These are phyloP conservation scores for Chelidonichthys spinosus DNA, from an alignment of 2,797 vertebrate genomes.

Conservation along the genomic window DNA sequence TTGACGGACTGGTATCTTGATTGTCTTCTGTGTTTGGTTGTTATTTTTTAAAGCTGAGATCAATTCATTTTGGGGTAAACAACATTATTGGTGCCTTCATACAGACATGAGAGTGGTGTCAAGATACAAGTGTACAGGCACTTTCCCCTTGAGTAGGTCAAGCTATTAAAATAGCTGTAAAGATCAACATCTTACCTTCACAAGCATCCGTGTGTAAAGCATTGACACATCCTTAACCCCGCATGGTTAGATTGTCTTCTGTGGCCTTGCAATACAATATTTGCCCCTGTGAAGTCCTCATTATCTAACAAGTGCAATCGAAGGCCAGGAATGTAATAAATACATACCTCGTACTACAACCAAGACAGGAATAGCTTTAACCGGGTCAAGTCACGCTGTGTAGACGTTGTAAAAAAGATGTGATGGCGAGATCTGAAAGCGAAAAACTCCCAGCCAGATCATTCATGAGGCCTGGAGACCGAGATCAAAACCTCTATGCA, in stretches of 20 bases:
- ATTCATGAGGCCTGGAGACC: slow-evolving; percentile 42
- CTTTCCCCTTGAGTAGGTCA: slow-evolving; percentile 10
- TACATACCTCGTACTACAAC: slow-evolving; percentile 25
- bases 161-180: not conserved
- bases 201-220: slow-evolving; percentile 14
- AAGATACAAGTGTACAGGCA: slow-evolving; percentile 15
- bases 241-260: not conserved
- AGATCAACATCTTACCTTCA: not conserved
- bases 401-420: slow-evolving; percentile 55
- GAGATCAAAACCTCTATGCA: slow-evolving; percentile 64
- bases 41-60: not conserved
- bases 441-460: slow-evolving; percentile 53
- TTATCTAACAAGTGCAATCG: slow-evolving; percentile 22
- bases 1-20: not conserved
- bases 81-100: not conserved
- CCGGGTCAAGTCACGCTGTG: slow-evolving; percentile 50
- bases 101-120: not conserved
- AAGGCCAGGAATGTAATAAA: slow-evolving; percentile 30
- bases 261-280: not conserved
- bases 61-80: not conserved
- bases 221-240: slow-evolving; percentile 6
- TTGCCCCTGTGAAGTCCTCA: not conserved
- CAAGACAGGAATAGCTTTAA: slow-evolving; percentile 47
- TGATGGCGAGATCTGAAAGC: slow-evolving; percentile 51
- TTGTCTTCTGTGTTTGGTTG: not conserved